phyloP scores from a whole-genome alignment of 2,888 invertebrate species.

The Galerucella nymphaeae region DNA sequence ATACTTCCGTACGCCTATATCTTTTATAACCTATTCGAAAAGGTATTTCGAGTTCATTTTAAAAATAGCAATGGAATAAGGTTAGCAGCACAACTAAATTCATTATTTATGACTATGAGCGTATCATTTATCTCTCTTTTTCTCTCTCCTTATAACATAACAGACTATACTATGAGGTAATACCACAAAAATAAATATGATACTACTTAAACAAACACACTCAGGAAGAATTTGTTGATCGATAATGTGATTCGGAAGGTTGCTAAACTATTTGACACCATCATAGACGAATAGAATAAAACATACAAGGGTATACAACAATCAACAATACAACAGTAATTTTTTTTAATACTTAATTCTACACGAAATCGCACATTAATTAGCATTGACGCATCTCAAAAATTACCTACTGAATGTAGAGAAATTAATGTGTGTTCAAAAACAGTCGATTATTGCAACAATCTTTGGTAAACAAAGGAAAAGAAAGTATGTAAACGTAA shows the following conservation, averaged over 20 bases:
- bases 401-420: no score
- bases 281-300: background rate
- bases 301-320: background rate
- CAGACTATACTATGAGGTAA: constrained; percentile 50
- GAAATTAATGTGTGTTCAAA: no score
- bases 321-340: no score
- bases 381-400: no score
- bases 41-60: constrained; percentile 31
- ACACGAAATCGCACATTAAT: no score
- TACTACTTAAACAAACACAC: constrained; percentile 32
- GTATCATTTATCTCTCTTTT: constrained; percentile 32
- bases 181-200: constrained; percentile 53
- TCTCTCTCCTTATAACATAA: constrained; percentile 38
- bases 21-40: constrained; percentile 8
- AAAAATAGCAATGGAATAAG: constrained; percentile 42
- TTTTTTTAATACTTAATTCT: no score
- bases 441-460: background rate
- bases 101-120: constrained; percentile 38
- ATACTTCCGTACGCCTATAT: background rate
- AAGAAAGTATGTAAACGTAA: background rate
- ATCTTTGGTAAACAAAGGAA: constrained; percentile 1
- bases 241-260: constrained; percentile 16
- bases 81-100: constrained; percentile 39
- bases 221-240: constrained; percentile 33
- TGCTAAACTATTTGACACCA: background rate